phyloP scores from a whole-genome alignment of 2,113 vertebrate genomes.

The Canis aureus region DNA sequence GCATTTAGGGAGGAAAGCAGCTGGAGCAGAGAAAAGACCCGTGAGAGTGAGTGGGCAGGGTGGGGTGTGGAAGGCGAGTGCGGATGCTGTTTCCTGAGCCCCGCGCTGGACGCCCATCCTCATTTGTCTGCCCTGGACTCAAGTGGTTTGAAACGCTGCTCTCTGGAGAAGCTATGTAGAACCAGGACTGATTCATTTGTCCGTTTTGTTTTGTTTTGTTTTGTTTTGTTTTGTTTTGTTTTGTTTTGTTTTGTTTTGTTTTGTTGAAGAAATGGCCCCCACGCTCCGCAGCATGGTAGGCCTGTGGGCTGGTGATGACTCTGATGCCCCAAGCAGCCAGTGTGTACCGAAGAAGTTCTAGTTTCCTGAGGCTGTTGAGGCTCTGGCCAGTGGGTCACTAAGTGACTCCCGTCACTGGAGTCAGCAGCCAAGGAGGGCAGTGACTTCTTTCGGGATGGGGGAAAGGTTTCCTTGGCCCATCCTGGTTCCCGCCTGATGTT shows the following conservation, averaged over 20 bases:
- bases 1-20: not conserved
- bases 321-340: accelerated
- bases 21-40: not conserved
- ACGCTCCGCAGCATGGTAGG: not conserved
- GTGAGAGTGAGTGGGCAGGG: not conserved
- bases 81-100: not conserved
- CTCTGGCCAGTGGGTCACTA: not conserved
- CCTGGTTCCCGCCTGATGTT: not conserved
- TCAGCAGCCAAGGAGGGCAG: not conserved
- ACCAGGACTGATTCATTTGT: not conserved
- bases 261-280: not conserved
- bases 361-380: not conserved
- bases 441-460: not conserved
- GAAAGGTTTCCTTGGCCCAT: not conserved
- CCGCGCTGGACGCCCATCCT: accelerated
- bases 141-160: not conserved
- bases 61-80: too few relatives aligned
- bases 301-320: not conserved
- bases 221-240: too few relatives aligned
- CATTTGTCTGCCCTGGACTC: not conserved
- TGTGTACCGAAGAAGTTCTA: not conserved
- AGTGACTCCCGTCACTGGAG: not conserved
- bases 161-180: not conserved
- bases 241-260: too few relatives aligned
- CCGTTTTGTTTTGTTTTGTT: too few relatives aligned